Base-by-base conservation (phyloP, 2,113 vertebrate species). In the Jaculus jaculus region DNA sequence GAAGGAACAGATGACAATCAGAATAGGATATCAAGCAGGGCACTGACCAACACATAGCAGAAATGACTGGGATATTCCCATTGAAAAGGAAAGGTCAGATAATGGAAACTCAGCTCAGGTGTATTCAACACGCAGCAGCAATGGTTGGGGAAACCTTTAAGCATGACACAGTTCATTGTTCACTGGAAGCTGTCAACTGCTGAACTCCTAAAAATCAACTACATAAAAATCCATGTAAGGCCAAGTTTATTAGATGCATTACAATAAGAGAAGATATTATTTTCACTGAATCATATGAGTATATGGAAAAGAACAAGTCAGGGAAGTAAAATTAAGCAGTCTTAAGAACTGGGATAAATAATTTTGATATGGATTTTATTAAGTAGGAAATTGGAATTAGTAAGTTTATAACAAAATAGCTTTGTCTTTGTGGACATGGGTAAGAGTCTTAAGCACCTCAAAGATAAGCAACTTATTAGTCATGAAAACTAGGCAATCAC, bases 341-440 rank as follows among this genome's bases (percentile, higher is more conserved):
- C 16, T 39, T 23, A 54, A 9, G 11, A 16, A 72, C 16, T 13
- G 1, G 3, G 3, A 0, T 61, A 16, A 65, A 61, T 47, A 39
- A 61, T 77, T 92, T 72, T 24, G 34, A 34, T 5, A 34, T 42
- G 10, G 17, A 58, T 74, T 73, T 90, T 89, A 5, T 16, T 84
- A 90, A 21, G 21, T 51, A 23, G 24, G 39, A 88, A 78, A n/a
- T 7, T 47, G 0, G 1, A 58, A 61, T 92, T 69, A 85, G 2
- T 8, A 78, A 73, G 1, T 21, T 91, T 92, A 73, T 7, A 90
- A 32, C 1, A 21, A 23, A 89, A 61, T 79, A 75, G 32, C n/a
- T 82, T 91, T 47, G 34, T 34, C 12, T 83, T 34, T 17, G 5
- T 72, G n/a, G 16, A 51, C 42, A 83, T 11, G 20, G 54, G 32